Conservation (phyloP, 1,140 invertebrate species). For the Drosophila azteca region DNA sequence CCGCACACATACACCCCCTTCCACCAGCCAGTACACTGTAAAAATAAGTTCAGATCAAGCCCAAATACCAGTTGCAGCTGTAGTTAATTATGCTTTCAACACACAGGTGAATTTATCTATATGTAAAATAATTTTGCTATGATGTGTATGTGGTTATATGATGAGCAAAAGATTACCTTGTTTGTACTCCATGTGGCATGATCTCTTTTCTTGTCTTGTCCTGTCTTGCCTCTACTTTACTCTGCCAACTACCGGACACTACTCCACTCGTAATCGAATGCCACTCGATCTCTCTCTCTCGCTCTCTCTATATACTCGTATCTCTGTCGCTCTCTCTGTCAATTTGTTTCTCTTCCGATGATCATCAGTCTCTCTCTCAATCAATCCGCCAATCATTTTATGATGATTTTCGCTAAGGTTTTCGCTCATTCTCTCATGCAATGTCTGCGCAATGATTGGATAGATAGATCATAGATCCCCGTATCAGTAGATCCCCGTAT, state of each 20-base stretch:
- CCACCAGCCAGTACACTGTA: conserved; percentile 56
- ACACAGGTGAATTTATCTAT: conserved; percentile 69
- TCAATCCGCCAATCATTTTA: conserved; percentile 4
- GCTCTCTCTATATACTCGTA: conserved; percentile 7
- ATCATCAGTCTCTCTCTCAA: conserved; percentile 11
- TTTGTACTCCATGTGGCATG: conserved; percentile 72
- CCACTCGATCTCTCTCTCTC: conserved; percentile 34
- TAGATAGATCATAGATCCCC: conserved; percentile 25
- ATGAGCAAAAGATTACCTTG: conserved; percentile 51
- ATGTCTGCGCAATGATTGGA: conserved; percentile 40
- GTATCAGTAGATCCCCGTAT: not conserved
- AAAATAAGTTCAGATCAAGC: conserved; percentile 62
- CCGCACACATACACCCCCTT: conserved; percentile 10
- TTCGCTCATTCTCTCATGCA: conserved; percentile 27
- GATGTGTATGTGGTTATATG: conserved; percentile 2
- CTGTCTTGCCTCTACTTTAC: conserved; percentile 38
- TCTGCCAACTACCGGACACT: conserved; percentile 30
- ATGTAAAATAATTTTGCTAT: conserved; percentile 41
- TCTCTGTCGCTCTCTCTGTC: conserved; percentile 9
- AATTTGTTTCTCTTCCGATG: not conserved
- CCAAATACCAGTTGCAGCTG: conserved; percentile 63
- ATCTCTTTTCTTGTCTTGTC: conserved; percentile 29
- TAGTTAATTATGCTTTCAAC: conserved; percentile 75
- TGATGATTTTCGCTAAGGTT: not conserved
- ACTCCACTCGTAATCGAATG: not conserved